phyloP scores from a whole-genome alignment of 2,888 invertebrate genomes.

The Morpho achilles region DNA sequence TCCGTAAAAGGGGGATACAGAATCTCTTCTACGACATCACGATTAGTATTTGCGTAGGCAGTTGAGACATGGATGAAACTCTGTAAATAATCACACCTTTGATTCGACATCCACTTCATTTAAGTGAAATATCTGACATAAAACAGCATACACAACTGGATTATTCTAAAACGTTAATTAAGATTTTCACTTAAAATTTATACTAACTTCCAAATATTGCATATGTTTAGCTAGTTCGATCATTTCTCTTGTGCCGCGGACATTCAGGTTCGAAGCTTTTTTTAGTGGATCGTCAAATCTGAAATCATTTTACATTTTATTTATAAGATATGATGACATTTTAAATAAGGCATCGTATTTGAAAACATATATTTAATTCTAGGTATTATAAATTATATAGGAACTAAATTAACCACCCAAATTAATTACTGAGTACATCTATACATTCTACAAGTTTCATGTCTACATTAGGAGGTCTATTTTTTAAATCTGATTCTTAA shows the following conservation, averaged over 20 bases:
- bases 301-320: background rate
- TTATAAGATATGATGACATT: no score
- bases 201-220: constrained; percentile 65
- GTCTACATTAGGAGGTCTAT: no score
- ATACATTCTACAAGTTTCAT: background rate
- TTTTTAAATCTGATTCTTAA: no score
- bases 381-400: no score
- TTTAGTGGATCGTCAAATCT: constrained; percentile 89
- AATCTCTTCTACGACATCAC: background rate
- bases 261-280: constrained; percentile 81
- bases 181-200: background rate
- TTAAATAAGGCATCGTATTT: no score
- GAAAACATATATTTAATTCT: no score
- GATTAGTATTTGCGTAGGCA: background rate
- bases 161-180: no score
- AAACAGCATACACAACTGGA: no score
- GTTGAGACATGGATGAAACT: constrained; percentile 1
- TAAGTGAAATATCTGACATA: no score
- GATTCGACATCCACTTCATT: no score
- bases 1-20: background rate
- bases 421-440: background rate
- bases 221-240: constrained; percentile 80
- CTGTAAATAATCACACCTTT: background rate
- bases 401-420: no score
- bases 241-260: constrained; percentile 82